Evolutionary conservation across 2,113 vertebrate species (phyloP), one percentile per base, ranked within the genome.

Genomic region (Lipotes vexillifer): DNA sequence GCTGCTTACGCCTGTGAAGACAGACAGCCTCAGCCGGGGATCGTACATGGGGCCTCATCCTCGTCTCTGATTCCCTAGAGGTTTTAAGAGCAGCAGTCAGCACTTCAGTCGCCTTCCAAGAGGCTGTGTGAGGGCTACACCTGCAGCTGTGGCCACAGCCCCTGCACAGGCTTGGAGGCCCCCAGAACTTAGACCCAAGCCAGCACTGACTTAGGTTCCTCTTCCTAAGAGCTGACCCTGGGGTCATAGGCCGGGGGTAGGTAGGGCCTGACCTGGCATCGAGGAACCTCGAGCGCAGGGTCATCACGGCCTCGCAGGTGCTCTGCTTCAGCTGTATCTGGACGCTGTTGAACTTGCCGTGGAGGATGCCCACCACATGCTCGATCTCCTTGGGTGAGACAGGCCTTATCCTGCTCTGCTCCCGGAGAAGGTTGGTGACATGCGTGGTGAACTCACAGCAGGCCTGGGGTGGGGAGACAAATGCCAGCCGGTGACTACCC

Each of bases 241-340:
- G 8, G 23, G 46, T 15, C 10, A 4, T 0, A 12, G 87, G 44
- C 0, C 1, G 63, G 3, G 38, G 13, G 3, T 1, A 4, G 61
- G 55, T 1, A 1, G 77, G 55, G 29, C n/a, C 69, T 2, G 96
- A 99, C 99, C 99, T 99, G 94, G 99, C 99, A 0, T 99, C 99
- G 0, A 99, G 99, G 97, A 99, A 99, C 69, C 99, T 98, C 0
- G 99, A 99, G 33, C 99, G 98, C 94, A 99, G 98, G 97, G 99
- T 99, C 99, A 99, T 99, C 65, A 99, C 99, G 0, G 99, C 99
- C 98, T 99, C 99, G 11, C 99, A 99, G 66, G 99, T 99, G 98
- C 99, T 99, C 98, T 99, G 99, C 98, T 99, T 99, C 97, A 99
- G 99, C 98, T 99, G 99, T 99, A 99, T 99, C 98, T 99, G 99